These are phyloP conservation scores for Blastomussa wellsi DNA, from an alignment of 92 coral and sea anemone genomes.

Conservation along the genomic window DNA sequence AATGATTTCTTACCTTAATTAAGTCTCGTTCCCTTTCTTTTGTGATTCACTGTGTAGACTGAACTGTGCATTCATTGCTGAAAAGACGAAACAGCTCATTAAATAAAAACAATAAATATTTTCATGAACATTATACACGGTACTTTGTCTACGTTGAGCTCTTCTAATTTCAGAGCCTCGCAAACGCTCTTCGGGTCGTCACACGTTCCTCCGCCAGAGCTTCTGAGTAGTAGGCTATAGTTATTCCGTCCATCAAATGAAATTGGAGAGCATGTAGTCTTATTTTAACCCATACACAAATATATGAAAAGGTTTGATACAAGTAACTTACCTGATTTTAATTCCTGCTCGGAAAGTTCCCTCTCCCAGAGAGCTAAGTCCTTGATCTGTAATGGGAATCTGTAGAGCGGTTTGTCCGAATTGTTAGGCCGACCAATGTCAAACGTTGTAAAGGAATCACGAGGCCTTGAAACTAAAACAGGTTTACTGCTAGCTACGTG, in stretches of 20 bases:
- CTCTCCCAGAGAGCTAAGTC: slow-evolving; percentile 78
- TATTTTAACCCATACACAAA: background rate
- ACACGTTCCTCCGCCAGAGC: too few relatives aligned
- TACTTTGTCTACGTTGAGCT: too few relatives aligned
- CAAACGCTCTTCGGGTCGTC: too few relatives aligned
- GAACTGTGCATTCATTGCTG: slow-evolving; percentile 16
- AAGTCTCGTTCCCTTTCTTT: background rate
- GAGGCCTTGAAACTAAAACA: slow-evolving; percentile 59
- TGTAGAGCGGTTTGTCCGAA: slow-evolving; percentile 62
- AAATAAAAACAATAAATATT: too few relatives aligned
- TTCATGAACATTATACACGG: too few relatives aligned
- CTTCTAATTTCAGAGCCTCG: too few relatives aligned
- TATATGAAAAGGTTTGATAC: background rate
- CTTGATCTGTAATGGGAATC: slow-evolving; percentile 60
- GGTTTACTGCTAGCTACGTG: slow-evolving; percentile 57
- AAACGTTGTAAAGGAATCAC: slow-evolving; percentile 67
- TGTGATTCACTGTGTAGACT: background rate
- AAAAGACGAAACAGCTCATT: background rate
- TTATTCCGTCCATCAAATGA: too few relatives aligned
- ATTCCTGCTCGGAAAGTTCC: slow-evolving; percentile 41
- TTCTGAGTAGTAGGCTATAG: too few relatives aligned
- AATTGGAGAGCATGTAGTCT: background rate
- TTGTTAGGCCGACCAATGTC: slow-evolving; percentile 85
- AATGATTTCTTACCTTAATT: background rate
- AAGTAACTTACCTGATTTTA: slow-evolving; percentile 9